A percentile compares a stretch with the other conserved stretches of the same genome.
phyloP scores from a whole-genome alignment of 2,113 vertebrate species.

The Mormyrus iriodes region DNA sequence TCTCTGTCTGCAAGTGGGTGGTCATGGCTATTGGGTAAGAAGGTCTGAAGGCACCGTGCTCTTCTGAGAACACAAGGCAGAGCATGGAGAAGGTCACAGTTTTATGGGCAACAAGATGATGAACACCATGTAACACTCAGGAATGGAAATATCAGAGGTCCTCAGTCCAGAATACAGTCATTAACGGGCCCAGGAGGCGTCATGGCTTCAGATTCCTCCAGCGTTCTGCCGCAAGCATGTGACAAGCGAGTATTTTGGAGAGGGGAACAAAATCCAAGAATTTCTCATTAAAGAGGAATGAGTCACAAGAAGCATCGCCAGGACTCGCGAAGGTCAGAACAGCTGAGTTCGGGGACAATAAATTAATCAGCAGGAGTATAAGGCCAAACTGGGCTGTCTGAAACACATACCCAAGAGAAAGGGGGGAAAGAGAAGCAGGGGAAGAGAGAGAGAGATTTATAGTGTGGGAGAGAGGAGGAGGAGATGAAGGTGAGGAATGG shows the following conservation, averaged over 20 bases:
- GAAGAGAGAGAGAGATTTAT: conserved; percentile 17
- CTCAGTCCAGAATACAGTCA: not conserved
- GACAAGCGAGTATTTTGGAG: not conserved
- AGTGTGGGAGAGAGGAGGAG: conserved; percentile 40
- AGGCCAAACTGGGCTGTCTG: not conserved
- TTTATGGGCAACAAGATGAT: not conserved
- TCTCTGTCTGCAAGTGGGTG: not conserved
- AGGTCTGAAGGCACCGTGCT: not conserved
- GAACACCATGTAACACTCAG: not conserved
- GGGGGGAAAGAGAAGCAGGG: conserved; percentile 41
- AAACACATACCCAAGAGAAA: conserved; percentile 29
- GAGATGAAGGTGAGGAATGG: conserved; percentile 19
- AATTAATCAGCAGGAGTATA: not conserved
- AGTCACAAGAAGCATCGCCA: not conserved
- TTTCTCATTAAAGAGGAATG: conserved; percentile 17
- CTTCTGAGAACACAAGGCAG: not conserved
- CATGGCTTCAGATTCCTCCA: not conserved
- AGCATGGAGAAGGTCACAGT: not conserved
- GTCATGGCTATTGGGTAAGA: not conserved
- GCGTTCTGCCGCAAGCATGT: not conserved
- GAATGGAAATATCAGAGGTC: conserved; percentile 10
- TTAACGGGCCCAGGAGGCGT: not conserved
- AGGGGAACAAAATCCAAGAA: not conserved
- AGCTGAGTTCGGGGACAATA: conserved; percentile 6
- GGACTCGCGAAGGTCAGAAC: conserved; percentile 12